Evolutionary conservation across 2,113 vertebrate genomes (phyloP).

Genomic region (Lepus americanus): DNA sequence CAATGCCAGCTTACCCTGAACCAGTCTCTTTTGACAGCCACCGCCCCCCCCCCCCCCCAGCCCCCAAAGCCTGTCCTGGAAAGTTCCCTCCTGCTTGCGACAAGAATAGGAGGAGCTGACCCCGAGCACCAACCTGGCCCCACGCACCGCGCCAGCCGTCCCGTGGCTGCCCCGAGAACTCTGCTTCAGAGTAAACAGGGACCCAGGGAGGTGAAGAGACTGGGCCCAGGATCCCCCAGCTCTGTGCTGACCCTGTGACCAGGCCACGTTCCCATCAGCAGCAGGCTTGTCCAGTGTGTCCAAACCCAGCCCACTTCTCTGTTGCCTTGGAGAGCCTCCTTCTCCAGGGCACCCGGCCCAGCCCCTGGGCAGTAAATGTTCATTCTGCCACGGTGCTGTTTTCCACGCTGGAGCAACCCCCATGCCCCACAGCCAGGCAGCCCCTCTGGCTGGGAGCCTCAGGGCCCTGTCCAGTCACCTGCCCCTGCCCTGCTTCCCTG

Average conservation of each 20-base stretch:
- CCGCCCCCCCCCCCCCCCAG: background rate
- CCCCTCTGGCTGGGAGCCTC: background rate
- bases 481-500: background rate
- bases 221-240: background rate
- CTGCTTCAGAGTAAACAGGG: background rate
- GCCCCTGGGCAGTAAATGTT: background rate
- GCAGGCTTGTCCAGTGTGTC: background rate
- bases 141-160: background rate
- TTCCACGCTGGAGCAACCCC: background rate
- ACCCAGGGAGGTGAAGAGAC: background rate
- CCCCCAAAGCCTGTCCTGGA: background rate
- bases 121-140: background rate
- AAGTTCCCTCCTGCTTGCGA: too few relatives aligned
- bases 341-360: background rate
- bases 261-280: background rate
- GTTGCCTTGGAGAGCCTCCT: background rate
- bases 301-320: background rate
- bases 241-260: background rate
- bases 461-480: background rate
- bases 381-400: background rate
- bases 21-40: background rate
- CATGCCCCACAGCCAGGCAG: background rate
- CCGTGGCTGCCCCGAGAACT: too few relatives aligned
- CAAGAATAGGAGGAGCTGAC: background rate
- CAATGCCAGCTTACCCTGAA: background rate